Conservation (phyloP, 2,888 invertebrate genomes). For the Junonia oenone region DNA sequence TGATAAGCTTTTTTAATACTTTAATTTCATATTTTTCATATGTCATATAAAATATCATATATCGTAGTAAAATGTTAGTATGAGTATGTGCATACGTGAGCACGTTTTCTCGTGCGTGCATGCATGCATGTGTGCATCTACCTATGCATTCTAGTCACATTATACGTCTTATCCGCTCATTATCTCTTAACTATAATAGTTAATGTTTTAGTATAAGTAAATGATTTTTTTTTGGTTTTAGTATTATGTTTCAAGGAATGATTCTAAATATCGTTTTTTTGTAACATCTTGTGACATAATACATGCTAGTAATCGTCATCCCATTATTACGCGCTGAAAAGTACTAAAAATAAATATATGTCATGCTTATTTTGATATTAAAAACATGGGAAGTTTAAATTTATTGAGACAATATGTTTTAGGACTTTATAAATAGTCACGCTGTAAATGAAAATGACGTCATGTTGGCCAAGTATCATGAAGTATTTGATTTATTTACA, state of each 20-base stretch:
- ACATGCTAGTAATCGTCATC: not conserved
- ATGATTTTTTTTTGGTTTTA: no score
- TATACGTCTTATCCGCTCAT: no score
- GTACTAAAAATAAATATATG: not conserved
- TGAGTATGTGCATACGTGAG: not conserved
- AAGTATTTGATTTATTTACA: not conserved
- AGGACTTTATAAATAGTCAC: not conserved
- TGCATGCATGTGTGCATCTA: not conserved
- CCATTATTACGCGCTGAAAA: not conserved
- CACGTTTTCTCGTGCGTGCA: no score
- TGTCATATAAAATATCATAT: no score
- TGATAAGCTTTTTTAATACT: not conserved
- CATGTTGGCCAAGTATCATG: not conserved
- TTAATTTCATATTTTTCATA: no score
- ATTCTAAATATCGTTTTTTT: not conserved
- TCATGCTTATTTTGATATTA: not conserved
- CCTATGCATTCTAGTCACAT: not conserved
- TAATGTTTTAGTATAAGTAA: no score
- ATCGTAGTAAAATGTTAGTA: not conserved
- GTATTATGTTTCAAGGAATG: no score
- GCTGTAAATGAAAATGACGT: not conserved
- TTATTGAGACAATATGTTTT: not conserved
- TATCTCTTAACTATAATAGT: no score
- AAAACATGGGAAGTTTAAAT: not conserved
- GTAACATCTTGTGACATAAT: not conserved